These are phyloP conservation scores for Oncorhynchus mykiss DNA, from an alignment of 2,113 vertebrate genomes.

Conservation along the genomic window DNA sequence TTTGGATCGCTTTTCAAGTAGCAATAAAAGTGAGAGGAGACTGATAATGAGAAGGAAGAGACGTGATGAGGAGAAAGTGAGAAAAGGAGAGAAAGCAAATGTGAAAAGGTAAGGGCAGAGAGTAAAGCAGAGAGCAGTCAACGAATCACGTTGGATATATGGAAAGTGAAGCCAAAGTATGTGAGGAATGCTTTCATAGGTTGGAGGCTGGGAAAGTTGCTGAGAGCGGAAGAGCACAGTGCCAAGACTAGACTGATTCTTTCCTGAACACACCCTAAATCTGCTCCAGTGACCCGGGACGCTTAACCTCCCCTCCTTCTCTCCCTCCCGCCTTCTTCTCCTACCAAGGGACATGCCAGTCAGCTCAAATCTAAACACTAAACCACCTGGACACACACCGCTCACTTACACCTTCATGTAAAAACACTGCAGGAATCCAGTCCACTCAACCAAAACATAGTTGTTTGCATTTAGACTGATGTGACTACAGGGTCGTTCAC, in stretches of 20 bases:
- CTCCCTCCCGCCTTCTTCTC: not conserved
- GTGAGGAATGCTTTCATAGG: constrained; percentile 28
- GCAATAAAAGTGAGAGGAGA: not conserved
- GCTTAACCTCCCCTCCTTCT: not conserved
- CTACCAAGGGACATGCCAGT: not conserved
- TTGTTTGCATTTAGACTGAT: constrained; percentile 25
- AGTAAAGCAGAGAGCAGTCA: constrained; percentile 32
- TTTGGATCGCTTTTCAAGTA: not conserved
- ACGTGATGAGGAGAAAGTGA: constrained; percentile 21
- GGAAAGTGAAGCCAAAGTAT: constrained; percentile 27
- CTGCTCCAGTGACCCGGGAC: constrained; percentile 24
- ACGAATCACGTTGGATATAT: constrained; percentile 6
- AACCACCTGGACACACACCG: not conserved
- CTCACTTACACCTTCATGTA: constrained; percentile 30
- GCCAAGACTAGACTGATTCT: constrained; percentile 18
- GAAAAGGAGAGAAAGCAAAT: constrained; percentile 26
- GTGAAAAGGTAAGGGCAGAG: not conserved
- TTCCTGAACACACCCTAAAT: constrained; percentile 33
- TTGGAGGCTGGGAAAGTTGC: not conserved
- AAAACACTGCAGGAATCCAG: constrained; percentile 42
- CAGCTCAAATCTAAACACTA: not conserved
- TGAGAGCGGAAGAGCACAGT: constrained; percentile 14
- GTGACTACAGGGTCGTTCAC: not conserved
- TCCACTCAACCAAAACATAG: constrained; percentile 17
- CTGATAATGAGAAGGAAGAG: not conserved